Conservation (phyloP, 2,113 vertebrate species). For the Ivindomyrus marchei region DNA sequence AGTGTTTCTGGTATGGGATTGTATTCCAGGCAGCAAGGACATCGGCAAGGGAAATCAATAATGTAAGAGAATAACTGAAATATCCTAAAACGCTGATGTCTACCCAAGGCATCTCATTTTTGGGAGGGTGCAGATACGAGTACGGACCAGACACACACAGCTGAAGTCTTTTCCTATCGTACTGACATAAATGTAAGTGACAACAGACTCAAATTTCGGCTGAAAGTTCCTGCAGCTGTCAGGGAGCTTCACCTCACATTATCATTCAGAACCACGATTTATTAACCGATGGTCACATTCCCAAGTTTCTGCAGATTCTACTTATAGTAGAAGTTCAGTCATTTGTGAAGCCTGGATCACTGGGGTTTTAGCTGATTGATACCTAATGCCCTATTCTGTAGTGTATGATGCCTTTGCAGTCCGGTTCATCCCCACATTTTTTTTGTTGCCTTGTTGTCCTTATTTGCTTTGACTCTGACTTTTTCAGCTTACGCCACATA, state of each 20-base stretch:
- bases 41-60: conserved; percentile 10
- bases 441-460: not conserved
- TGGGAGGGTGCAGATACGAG: not conserved
- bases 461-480: not conserved
- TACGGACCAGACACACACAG: not conserved
- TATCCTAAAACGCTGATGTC: not conserved
- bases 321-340: not conserved
- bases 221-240: not conserved
- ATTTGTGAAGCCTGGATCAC: not conserved
- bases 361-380: not conserved
- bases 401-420: not conserved
- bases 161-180: not conserved
- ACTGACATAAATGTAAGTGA: not conserved
- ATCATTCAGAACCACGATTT: not conserved
- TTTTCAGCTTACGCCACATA: not conserved
- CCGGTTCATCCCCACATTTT: not conserved
- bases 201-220: not conserved
- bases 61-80: not conserved
- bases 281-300: not conserved
- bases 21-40: not conserved
- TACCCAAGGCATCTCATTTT: not conserved
- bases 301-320: not conserved
- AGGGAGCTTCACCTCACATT: not conserved
- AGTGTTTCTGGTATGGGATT: not conserved
- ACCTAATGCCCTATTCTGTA: not conserved